phyloP scores from a whole-genome alignment of 2,888 invertebrate genomes.

The Lacanobia wlatinum region DNA sequence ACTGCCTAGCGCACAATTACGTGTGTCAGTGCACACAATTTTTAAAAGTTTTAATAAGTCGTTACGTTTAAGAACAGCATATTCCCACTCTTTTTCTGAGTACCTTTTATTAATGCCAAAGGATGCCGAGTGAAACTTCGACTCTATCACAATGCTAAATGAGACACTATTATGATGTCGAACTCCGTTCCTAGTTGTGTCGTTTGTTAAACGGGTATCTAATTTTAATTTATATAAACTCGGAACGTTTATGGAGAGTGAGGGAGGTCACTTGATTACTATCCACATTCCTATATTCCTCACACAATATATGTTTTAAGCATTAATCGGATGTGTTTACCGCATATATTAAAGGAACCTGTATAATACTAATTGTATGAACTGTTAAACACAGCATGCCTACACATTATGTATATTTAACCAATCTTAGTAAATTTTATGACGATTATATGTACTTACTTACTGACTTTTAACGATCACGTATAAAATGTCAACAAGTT shows the following conservation, averaged over 20 bases:
- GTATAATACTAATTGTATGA: constrained; percentile 45
- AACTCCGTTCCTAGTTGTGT: constrained; percentile 2
- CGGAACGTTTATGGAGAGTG: constrained; percentile 16
- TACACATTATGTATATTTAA: constrained; percentile 43
- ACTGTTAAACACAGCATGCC: constrained; percentile 24
- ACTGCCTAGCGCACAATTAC: constrained; percentile 75
- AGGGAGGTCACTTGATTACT: constrained; percentile 26
- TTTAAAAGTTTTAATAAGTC: constrained; percentile 51
- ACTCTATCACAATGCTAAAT: constrained; percentile 8
- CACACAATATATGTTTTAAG: constrained; percentile 38
- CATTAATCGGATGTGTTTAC: constrained; percentile 51
- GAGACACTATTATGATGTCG: constrained; percentile 4
- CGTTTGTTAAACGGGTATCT: constrained; percentile 9
- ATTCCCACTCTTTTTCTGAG: constrained; percentile 11
- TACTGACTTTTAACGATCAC: constrained; percentile 44
- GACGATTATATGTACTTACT: constrained; percentile 25
- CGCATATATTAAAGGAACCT: constrained; percentile 43
- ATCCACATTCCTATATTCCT: constrained; percentile 45
- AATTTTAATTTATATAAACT: constrained; percentile 18
- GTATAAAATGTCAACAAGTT: constrained; percentile 54
- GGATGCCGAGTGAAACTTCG: constrained; percentile 3
- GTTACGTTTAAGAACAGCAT: constrained; percentile 26
- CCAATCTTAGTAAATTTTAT: constrained; percentile 33
- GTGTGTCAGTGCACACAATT: constrained; percentile 70
- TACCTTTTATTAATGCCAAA: constrained; percentile 1